These are phyloP conservation scores for Panthera tigris DNA, from an alignment of 2,113 vertebrate genomes.

Conservation along the genomic window DNA sequence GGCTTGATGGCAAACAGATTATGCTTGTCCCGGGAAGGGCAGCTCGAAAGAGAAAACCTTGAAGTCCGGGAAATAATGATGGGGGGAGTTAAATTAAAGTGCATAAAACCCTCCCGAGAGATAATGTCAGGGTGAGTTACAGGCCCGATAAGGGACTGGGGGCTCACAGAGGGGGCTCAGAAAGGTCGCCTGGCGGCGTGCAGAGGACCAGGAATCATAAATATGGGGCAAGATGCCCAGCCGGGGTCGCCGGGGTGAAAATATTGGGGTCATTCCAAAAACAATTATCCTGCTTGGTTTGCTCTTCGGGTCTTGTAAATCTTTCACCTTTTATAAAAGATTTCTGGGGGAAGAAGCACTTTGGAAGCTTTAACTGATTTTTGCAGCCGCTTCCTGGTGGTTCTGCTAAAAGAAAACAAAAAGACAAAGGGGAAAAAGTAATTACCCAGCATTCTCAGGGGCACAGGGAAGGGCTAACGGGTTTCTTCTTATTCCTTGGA, in stretches of 20 bases:
- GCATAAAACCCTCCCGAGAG: slow-evolving; percentile 71
- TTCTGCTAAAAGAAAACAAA: slow-evolving; percentile 48
- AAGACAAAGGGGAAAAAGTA: slow-evolving; percentile 44
- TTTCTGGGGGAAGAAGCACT: slow-evolving; percentile 69
- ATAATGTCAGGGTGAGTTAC: slow-evolving; percentile 77
- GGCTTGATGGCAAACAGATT: slow-evolving; percentile 79
- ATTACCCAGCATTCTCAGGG: slow-evolving; percentile 58
- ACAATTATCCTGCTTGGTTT: slow-evolving; percentile 72
- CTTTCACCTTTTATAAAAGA: slow-evolving; percentile 79
- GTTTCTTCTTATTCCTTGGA: background rate
- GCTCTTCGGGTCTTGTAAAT: slow-evolving; percentile 76
- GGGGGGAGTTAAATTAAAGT: slow-evolving; percentile 79
- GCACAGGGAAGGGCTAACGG: background rate
- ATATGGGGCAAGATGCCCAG: slow-evolving; percentile 74
- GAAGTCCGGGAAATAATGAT: slow-evolving; percentile 73
- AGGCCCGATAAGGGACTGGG: slow-evolving; percentile 65
- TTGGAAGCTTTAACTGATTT: slow-evolving; percentile 67
- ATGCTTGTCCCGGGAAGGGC: slow-evolving; percentile 77
- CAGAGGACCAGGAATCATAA: slow-evolving; percentile 70
- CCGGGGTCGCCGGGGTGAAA: slow-evolving; percentile 66
- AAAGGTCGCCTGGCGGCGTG: slow-evolving; percentile 50
- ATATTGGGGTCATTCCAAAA: slow-evolving; percentile 80
- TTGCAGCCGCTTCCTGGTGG: slow-evolving; percentile 27
- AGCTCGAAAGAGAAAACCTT: slow-evolving; percentile 72
- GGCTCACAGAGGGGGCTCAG: slow-evolving; percentile 50